Base-by-base conservation (phyloP, 1,140 invertebrate species). In the Pomacea maculata region DNA sequence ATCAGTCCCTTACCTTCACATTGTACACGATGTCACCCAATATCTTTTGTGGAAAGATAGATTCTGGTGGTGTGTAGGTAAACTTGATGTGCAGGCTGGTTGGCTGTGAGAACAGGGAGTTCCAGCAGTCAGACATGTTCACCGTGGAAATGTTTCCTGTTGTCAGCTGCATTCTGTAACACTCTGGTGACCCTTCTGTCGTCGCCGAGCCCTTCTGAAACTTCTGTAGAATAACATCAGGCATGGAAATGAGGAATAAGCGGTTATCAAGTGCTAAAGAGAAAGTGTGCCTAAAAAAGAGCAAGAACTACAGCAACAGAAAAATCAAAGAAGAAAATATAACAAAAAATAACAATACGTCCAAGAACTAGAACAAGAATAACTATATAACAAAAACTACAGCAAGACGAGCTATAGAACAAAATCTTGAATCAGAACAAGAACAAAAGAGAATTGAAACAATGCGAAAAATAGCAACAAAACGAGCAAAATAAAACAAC, bases 21-120 rank as follows among this genome's bases (percentile, higher is more conserved):
- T 88, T 87, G 71, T 84, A 86, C 29, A 76, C 64, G 5, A 89
- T 86, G 75, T 89, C 86, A 15, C 88, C 88, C 80, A 89, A 87
- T 19, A 87, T 81, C n/a, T 87, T 80, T 21, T 83, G 78, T 29
- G 82, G 83, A 74, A 87, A 83, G 14, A 82, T 9, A 25, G 1
- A 71, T 29, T 82, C 82, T 12, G 84, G 84, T 71, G 83, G 74
- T 14, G 82, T 78, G 64, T 83, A 87, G 12, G 68, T 54, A 65
- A 89, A 87, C n/a, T 74, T 82, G 63, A 89, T 80, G 19, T 84
- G 81, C 15, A 84, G 52, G 21, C 57, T 72, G 52, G 70, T 61
- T 55, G 25, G 78, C 11, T 52, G 45, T 61, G 57, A 65, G 29
- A 82, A 74, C 65, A 21, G 79, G 15, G 64, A 52, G 3, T 67